Evolutionary conservation across 23 tunicate genomes (phyloP).

Genomic region (Ascidia mentula): DNA sequence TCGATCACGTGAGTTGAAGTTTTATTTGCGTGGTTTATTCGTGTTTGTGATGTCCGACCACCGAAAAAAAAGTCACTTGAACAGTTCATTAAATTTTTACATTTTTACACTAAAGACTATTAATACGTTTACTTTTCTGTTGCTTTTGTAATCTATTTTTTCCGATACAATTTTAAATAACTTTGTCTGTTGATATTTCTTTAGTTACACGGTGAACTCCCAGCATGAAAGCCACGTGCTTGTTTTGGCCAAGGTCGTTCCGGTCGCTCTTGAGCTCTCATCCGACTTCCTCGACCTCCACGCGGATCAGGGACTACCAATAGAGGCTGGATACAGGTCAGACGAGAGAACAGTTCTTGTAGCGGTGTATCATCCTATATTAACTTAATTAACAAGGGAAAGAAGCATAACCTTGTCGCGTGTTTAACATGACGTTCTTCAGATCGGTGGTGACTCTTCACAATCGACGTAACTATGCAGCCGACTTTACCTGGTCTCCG

Average conservation of each 20-base stretch:
- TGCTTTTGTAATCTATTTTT: not conserved
- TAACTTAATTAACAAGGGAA: too few species aligned
- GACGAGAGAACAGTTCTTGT: too few species aligned
- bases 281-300: constrained; percentile 43
- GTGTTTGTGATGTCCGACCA: not conserved
- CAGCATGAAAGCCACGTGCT: constrained; percentile 83
- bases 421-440: not conserved
- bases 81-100: not conserved
- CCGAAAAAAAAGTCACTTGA: not conserved
- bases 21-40: too few species aligned
- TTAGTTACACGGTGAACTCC: constrained; percentile 82
- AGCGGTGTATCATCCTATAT: too few species aligned
- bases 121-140: too few species aligned
- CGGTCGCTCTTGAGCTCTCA: constrained; percentile 74
- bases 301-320: constrained; percentile 62
- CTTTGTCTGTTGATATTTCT: not conserved
- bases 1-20: constrained; percentile 83
- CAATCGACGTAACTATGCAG: constrained; percentile 85
- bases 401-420: too few species aligned
- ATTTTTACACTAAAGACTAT: not conserved
- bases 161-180: not conserved
- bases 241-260: constrained; percentile 74
- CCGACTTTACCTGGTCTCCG: constrained; percentile 95
- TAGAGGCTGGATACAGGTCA: constrained; percentile 86
- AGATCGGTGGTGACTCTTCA: constrained; percentile 78